phyloP scores from a whole-genome alignment of 2,113 vertebrate genomes.

The Raja brachyura region DNA sequence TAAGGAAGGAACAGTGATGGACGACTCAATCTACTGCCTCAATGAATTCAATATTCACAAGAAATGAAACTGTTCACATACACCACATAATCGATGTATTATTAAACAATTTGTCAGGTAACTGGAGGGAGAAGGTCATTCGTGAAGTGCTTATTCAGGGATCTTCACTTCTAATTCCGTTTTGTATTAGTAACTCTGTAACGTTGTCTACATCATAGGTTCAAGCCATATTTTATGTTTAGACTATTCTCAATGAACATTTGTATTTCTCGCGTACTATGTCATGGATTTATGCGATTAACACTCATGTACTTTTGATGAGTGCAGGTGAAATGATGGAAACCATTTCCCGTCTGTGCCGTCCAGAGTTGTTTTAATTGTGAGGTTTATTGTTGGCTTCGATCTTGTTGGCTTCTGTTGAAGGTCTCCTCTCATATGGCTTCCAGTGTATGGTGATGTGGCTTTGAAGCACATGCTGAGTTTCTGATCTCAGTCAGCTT shows the following conservation, averaged over 20 bases:
- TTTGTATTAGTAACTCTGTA: constrained; percentile 45
- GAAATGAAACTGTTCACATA: constrained; percentile 54
- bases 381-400: background rate
- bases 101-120: constrained; percentile 56
- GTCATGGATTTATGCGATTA: background rate
- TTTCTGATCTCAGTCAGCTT: background rate
- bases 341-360: too few relatives aligned
- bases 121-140: constrained; percentile 49
- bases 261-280: background rate
- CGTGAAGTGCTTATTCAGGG: constrained; percentile 36
- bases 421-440: too few relatives aligned
- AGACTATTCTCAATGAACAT: background rate
- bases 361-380: constrained; percentile 12
- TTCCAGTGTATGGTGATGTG: background rate
- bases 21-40: constrained; percentile 54
- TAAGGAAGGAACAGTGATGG: constrained; percentile 51
- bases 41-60: constrained; percentile 56
- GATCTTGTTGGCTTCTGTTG: background rate
- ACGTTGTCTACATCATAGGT: background rate
- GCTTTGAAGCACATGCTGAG: background rate
- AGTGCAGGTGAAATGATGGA: background rate
- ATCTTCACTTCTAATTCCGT: constrained; percentile 40
- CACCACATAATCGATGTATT: constrained; percentile 58
- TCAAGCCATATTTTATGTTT: constrained; percentile 7
- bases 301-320: background rate